phyloP scores from a whole-genome alignment of 30 jellyfish, hydroid and myxozoan species.

The Turritopsis dohrnii region DNA sequence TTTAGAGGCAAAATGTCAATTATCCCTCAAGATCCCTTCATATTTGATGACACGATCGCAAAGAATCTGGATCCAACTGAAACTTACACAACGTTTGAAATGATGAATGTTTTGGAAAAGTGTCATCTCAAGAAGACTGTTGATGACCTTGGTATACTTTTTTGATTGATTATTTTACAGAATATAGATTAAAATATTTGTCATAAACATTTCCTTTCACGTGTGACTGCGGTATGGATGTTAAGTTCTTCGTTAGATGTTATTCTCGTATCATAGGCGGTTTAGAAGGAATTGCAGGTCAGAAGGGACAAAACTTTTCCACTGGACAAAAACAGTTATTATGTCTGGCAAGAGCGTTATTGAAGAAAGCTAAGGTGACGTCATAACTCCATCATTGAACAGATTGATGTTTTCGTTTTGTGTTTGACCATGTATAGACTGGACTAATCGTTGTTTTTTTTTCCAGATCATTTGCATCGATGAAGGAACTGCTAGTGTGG shows the following conservation, averaged over 20 bases:
- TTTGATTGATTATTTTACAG: not conserved
- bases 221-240: no score
- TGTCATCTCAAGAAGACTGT: slow-evolving; percentile 50
- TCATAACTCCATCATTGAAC: not conserved
- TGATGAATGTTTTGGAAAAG: slow-evolving; percentile 27
- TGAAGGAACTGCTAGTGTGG: slow-evolving; percentile 91
- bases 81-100: slow-evolving; percentile 44
- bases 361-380: slow-evolving; percentile 54
- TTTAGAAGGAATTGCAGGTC: slow-evolving; percentile 59
- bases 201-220: not conserved
- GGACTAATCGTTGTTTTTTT: not conserved
- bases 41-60: slow-evolving; percentile 58
- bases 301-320: slow-evolving; percentile 64
- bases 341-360: slow-evolving; percentile 68
- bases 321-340: slow-evolving; percentile 76
- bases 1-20: slow-evolving; percentile 61
- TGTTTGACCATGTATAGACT: not conserved
- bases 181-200: not conserved
- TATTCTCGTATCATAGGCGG: slow-evolving; percentile 48
- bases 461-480: slow-evolving; percentile 74
- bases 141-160: slow-evolving; percentile 45
- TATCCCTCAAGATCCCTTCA: slow-evolving; percentile 86
- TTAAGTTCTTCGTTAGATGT: no score
- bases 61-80: slow-evolving; percentile 63
- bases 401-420: not conserved